Conservation (phyloP, 1,140 invertebrate species). For the Aphis gossypii region DNA sequence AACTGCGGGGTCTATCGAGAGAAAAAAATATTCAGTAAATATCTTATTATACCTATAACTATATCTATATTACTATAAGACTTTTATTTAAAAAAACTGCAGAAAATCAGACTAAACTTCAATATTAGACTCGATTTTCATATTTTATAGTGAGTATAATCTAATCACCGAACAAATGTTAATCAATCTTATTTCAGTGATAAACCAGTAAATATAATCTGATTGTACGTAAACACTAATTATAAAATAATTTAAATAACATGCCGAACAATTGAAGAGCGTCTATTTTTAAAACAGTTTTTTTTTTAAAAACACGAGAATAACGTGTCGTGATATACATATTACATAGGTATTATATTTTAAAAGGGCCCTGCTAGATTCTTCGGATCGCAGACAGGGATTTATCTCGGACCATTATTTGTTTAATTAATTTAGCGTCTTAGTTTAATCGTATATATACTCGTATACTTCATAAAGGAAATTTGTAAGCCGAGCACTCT, state of each 20-base stretch:
- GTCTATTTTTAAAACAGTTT: neutral
- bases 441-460: neutral
- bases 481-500: neutral
- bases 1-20: neutral
- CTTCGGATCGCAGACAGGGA: neutral
- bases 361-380: neutral
- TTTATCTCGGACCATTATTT: neutral
- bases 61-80: neutral
- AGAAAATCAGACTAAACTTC: neutral
- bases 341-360: constrained; percentile 19
- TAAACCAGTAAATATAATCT: neutral
- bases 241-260: neutral
- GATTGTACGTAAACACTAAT: neutral
- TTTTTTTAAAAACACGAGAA: neutral
- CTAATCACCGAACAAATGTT: neutral
- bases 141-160: neutral
- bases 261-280: neutral
- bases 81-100: neutral
- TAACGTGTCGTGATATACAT: neutral
- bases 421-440: constrained; percentile 20
- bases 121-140: neutral
- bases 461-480: neutral
- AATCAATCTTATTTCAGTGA: neutral
- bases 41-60: no score
- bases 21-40: neutral